These are phyloP conservation scores for Sander vitreus DNA, from an alignment of 2,113 vertebrate genomes.

Conservation along the genomic window DNA sequence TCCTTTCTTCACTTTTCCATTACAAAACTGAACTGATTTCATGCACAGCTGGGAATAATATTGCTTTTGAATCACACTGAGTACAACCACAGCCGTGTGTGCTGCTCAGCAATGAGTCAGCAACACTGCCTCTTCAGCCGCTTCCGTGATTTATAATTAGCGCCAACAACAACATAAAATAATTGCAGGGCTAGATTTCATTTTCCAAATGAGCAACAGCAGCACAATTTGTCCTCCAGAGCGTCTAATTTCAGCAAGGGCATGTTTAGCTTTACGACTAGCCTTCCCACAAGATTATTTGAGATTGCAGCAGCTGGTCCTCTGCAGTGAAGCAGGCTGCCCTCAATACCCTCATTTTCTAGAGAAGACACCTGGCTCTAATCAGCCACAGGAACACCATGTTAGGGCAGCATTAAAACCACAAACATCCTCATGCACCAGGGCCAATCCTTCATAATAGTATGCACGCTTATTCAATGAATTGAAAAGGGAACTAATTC, in stretches of 20 bases:
- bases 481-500: neutral
- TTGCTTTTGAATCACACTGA: slow-evolving; percentile 60
- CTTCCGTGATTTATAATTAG: slow-evolving; percentile 69
- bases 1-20: slow-evolving; percentile 62
- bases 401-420: slow-evolving; percentile 54
- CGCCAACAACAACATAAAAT: slow-evolving; percentile 75
- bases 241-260: slow-evolving; percentile 64
- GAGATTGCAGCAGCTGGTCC: slow-evolving; percentile 67
- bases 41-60: slow-evolving; percentile 76
- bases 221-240: slow-evolving; percentile 68
- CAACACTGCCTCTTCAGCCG: slow-evolving; percentile 45
- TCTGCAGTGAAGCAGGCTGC: slow-evolving; percentile 52
- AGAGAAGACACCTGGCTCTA: slow-evolving; percentile 76
- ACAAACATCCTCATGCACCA: slow-evolving; percentile 33
- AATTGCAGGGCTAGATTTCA: slow-evolving; percentile 68
- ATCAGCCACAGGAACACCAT: slow-evolving; percentile 73
- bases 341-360: slow-evolving; percentile 62
- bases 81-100: slow-evolving; percentile 55
- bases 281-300: slow-evolving; percentile 71
- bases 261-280: slow-evolving; percentile 67
- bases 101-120: slow-evolving; percentile 66
- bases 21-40: slow-evolving; percentile 69
- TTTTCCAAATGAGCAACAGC: slow-evolving; percentile 76
- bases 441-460: slow-evolving; percentile 27
- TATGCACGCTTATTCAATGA: slow-evolving; percentile 23